Evolutionary conservation across 2,113 vertebrate species (phyloP).

Genomic region (Hystrix cristata): DNA sequence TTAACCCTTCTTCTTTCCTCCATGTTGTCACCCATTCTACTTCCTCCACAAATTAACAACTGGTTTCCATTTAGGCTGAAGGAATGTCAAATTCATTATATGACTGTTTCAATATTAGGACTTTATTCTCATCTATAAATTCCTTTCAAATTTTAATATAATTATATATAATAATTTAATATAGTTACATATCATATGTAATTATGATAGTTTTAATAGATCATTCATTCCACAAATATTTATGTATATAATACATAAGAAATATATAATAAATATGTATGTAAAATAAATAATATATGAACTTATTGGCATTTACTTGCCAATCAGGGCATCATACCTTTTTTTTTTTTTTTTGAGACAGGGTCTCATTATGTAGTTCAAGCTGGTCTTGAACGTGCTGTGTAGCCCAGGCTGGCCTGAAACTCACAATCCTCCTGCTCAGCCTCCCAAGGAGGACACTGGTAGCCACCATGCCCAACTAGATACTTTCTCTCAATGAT

Average conservation of each 20-base stretch:
- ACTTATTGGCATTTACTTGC: constrained; percentile 23
- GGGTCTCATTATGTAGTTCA: neutral
- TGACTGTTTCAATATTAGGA: neutral
- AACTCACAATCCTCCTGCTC: neutral
- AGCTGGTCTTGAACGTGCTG: too few species aligned
- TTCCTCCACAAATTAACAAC: constrained; percentile 37
- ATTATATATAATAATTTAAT: constrained; percentile 9
- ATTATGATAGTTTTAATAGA: neutral
- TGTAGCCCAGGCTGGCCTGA: neutral
- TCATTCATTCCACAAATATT: neutral
- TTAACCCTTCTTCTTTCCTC: constrained; percentile 21
- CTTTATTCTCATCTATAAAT: constrained; percentile 31
- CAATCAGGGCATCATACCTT: neutral
- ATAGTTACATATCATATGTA: neutral
- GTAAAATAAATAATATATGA: constrained; percentile 12
- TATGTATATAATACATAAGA: neutral
- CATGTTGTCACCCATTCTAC: neutral
- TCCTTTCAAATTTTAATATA: constrained; percentile 36
- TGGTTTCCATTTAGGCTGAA: constrained; percentile 19
- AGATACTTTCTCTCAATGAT: constrained; percentile 14
- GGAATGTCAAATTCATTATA: constrained; percentile 8
- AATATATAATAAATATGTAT: neutral
- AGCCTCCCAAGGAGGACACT: neutral
- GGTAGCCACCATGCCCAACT: neutral
- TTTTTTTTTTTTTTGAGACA: neutral